Percentiles rank a stretch among this genome's conserved stretches.
These are phyloP conservation scores for Gymnothorax reevesii DNA, from an alignment of 2,797 vertebrate species.

Conservation along the genomic window DNA sequence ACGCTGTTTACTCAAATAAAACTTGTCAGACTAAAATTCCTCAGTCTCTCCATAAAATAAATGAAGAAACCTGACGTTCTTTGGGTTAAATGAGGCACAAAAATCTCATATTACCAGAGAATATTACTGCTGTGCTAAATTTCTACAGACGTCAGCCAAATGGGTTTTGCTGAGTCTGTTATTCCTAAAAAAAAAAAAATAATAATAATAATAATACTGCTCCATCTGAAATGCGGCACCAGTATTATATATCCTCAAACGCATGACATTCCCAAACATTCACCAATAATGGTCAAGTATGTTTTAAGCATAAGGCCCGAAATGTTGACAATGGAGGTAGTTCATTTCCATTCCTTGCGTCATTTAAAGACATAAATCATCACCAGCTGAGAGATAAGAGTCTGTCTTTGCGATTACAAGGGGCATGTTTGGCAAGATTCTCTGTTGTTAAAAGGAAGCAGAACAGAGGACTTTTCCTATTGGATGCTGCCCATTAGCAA, in stretches of 20 bases:
- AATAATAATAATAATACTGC: neutral
- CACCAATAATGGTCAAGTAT: neutral
- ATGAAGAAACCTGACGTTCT: neutral
- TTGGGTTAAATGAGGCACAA: neutral
- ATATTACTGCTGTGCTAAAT: neutral
- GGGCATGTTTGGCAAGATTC: slow-evolving; percentile 59
- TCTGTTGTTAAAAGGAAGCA: slow-evolving; percentile 61
- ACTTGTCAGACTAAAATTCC: slow-evolving; percentile 11
- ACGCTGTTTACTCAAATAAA: neutral
- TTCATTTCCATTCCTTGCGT: neutral
- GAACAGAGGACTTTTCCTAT: slow-evolving; percentile 42
- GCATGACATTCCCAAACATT: neutral
- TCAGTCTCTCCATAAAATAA: neutral
- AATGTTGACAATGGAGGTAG: neutral
- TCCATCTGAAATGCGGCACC: neutral
- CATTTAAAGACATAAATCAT: slow-evolving; percentile 45
- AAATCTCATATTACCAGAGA: neutral
- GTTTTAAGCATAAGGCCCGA: neutral
- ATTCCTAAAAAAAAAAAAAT: neutral
- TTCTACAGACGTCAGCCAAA: neutral
- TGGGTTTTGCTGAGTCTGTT: neutral
- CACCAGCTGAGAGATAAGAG: slow-evolving; percentile 50
- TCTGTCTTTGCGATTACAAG: slow-evolving; percentile 56
- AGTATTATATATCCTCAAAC: neutral
- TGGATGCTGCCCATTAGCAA: slow-evolving; percentile 24